Percentiles rank a stretch among this genome's conserved stretches.
Conservation (phyloP, 2,888 invertebrate species). For the Minunthozetes semirufus region DNA sequence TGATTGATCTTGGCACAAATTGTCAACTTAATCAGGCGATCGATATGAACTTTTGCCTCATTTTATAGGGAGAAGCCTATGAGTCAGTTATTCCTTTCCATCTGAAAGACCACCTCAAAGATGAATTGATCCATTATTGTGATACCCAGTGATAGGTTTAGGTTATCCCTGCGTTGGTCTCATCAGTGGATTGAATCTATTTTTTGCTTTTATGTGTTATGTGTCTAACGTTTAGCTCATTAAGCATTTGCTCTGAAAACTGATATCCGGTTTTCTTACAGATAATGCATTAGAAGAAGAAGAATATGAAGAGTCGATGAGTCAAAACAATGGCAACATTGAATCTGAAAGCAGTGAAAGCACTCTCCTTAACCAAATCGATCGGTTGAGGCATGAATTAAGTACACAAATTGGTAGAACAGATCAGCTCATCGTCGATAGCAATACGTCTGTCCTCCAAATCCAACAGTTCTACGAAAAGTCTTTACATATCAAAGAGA, state of each 20-base stretch:
- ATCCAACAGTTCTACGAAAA: conserved; percentile 29
- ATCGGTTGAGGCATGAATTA: conserved; percentile 18
- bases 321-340: conserved; percentile 7
- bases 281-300: neutral
- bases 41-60: too few species aligned
- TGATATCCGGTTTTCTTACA: conserved; percentile 1
- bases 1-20: neutral
- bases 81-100: too few species aligned
- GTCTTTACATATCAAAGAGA: conserved; percentile 16
- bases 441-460: conserved; percentile 12
- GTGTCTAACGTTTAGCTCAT: conserved; percentile 14
- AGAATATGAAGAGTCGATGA: conserved; percentile 22
- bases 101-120: too few species aligned
- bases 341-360: neutral
- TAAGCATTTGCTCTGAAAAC: conserved; percentile 2
- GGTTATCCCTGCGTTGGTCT: too few species aligned
- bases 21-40: too few species aligned
- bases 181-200: too few species aligned
- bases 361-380: conserved; percentile 13
- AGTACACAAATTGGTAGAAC: conserved; percentile 22
- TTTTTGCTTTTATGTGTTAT: neutral
- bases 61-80: too few species aligned
- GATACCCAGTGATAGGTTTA: too few species aligned
- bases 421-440: conserved; percentile 26
- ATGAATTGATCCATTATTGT: too few species aligned